These are phyloP conservation scores for Trichogramma pretiosum DNA, from an alignment of 1,140 invertebrate species.

Conservation along the genomic window DNA sequence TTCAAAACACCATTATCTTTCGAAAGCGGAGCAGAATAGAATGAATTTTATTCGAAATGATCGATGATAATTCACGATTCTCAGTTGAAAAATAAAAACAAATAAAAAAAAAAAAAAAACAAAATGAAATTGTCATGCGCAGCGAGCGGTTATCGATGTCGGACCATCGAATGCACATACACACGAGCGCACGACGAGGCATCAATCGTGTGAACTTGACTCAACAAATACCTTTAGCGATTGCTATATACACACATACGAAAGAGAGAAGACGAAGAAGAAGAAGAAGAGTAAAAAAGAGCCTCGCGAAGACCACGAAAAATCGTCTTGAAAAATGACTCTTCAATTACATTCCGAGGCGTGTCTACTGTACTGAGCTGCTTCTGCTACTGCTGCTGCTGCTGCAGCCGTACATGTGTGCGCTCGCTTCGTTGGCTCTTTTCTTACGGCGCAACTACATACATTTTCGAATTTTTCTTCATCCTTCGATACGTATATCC, in stretches of 20 bases:
- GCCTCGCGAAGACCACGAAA: background rate
- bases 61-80: too few relatives aligned
- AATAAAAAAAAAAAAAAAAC: background rate
- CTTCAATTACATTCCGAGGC: slow-evolving; percentile 23
- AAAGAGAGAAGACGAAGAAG: too few relatives aligned
- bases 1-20: too few relatives aligned
- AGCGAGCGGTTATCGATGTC: background rate
- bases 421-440: slow-evolving; percentile 4
- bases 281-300: too few relatives aligned
- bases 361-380: too few relatives aligned
- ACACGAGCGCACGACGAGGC: background rate
- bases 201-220: slow-evolving; percentile 9
- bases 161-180: slow-evolving; percentile 2
- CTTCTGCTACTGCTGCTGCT: too few relatives aligned
- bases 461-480: background rate
- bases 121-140: too few relatives aligned
- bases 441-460: slow-evolving; percentile 12
- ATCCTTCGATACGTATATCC: slow-evolving; percentile 6
- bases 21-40: too few relatives aligned
- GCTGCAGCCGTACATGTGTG: slow-evolving; percentile 8
- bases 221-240: background rate
- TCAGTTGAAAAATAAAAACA: too few relatives aligned
- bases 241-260: background rate
- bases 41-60: too few relatives aligned
- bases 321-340: slow-evolving; percentile 13